phyloP scores from a whole-genome alignment of 1,140 invertebrate species.

The Drosophila tsacasi region DNA sequence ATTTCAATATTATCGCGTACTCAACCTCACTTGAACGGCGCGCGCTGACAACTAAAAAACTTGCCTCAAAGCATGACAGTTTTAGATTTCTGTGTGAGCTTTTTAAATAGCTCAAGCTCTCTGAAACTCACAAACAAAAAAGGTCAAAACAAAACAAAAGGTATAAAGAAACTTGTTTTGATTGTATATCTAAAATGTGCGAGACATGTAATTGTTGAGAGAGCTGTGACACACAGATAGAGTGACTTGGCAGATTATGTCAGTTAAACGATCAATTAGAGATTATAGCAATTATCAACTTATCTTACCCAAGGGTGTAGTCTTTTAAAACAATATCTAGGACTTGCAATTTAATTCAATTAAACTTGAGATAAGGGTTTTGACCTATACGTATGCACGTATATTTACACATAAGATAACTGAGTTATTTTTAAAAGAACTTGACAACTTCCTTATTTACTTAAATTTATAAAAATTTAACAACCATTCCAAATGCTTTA shows the following conservation, averaged over 20 bases:
- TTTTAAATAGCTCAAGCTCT: not conserved
- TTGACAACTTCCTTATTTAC: not conserved
- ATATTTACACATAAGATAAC: not conserved
- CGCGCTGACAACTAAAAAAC: slow-evolving; percentile 15
- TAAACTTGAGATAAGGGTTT: not conserved
- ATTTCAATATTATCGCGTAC: not conserved
- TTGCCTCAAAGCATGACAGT: not conserved
- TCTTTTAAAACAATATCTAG: not conserved
- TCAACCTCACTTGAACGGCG: slow-evolving; percentile 1
- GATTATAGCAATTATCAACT: not conserved
- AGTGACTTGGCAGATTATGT: not conserved
- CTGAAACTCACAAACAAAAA: not conserved
- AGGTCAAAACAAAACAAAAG: not conserved
- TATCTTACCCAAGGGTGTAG: not conserved
- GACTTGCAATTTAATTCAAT: not conserved
- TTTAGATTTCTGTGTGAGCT: slow-evolving; percentile 6
- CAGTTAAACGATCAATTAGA: not conserved
- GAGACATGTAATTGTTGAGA: not conserved
- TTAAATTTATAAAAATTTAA: no score
- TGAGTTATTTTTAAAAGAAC: not conserved
- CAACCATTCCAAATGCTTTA: not conserved
- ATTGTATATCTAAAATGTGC: not conserved
- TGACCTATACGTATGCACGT: rapidly evolving
- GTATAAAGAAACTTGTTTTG: not conserved
- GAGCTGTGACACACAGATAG: not conserved